A percentile compares a stretch with the other conserved stretches of the same genome.
phyloP scores from a whole-genome alignment of 2,797 vertebrate species.

The Microctenopoma steveboyesi region DNA sequence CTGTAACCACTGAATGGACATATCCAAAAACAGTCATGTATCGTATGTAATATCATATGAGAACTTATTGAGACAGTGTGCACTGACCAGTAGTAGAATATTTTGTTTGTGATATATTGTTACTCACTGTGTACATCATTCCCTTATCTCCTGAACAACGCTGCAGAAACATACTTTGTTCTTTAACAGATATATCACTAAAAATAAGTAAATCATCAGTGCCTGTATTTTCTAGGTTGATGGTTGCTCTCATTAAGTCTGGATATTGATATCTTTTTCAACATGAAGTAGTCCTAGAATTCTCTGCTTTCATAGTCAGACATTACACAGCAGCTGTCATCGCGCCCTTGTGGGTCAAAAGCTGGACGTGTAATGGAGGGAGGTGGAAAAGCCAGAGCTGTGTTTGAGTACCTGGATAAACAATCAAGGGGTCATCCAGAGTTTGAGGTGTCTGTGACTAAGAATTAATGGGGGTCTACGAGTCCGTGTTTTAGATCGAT shows the following conservation, averaged over 20 bases:
- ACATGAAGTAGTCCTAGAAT: conserved; percentile 27
- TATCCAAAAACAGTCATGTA: not conserved
- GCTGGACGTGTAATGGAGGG: conserved; percentile 54
- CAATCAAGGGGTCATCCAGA: conserved; percentile 71
- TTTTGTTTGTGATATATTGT: not conserved
- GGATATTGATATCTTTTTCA: conserved; percentile 14
- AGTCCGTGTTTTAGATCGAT: conserved; percentile 18
- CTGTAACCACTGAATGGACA: no score
- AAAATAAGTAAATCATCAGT: conserved; percentile 16
- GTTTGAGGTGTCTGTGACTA: conserved; percentile 71
- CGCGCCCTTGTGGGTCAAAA: conserved; percentile 53
- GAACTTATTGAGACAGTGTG: not conserved
- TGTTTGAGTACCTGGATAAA: conserved; percentile 74
- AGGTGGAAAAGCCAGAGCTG: conserved; percentile 51
- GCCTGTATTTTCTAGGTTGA: not conserved
- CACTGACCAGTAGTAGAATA: not conserved
- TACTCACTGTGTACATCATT: not conserved
- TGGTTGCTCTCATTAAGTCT: conserved; percentile 25
- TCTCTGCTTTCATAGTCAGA: conserved; percentile 46
- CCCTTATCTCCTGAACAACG: not conserved
- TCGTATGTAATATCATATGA: not conserved
- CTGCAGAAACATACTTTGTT: not conserved
- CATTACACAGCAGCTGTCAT: conserved; percentile 67
- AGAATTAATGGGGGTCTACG: conserved; percentile 43
- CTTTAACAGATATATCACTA: conserved; percentile 7